Evolutionary conservation across 2,113 vertebrate species (phyloP), one percentile per base, ranked within the genome.

Genomic region (Dicerorhinus sumatrensis): DNA sequence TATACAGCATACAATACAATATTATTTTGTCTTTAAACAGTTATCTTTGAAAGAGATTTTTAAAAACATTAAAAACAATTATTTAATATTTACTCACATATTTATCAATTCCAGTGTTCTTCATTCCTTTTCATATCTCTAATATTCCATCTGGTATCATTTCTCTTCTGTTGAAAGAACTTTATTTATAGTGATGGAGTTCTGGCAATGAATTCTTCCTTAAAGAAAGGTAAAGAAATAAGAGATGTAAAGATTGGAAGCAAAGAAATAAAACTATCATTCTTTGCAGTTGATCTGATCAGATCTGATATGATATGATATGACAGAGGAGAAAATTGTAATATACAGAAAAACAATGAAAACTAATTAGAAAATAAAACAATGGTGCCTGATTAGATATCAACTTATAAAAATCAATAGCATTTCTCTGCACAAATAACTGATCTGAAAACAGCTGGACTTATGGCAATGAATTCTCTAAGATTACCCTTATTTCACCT

Each of bases 171-270:
- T 29, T 79, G 70, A 76, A 63, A 83, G 23, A 95, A 60, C 6
- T 87, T 58, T 88, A 69, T 79, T 88, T 83, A 67, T 58, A 88
- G 12, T 67, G 77, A 51, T 73, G 62, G 11, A 27, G 39, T 85
- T 90, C 18, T 89, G 72, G n/a, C 33, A 91, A 46, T 73, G 39
- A 95, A 95, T 95, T 89, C 12, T 93, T 23, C 42, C 69, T 85
- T 77, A 81, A 75, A 33, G 31, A 97, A 88, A 33, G 42, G 46
- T 58, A 80, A 85, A 84, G 13, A 84, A 97, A 54, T n/a, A 58
- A 67, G 21, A 86, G 46, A 42, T 88, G 48, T 48, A 48, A 62
- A 14, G 31, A 82, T 29, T 82, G 73, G 81, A 67, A 90, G 2
- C 13, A 36, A 77, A 91, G 42, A 36, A 91, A 48, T 77, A 63